Conservation (phyloP, 2,113 vertebrate species). For the Tretioscincus oriximinensis region DNA sequence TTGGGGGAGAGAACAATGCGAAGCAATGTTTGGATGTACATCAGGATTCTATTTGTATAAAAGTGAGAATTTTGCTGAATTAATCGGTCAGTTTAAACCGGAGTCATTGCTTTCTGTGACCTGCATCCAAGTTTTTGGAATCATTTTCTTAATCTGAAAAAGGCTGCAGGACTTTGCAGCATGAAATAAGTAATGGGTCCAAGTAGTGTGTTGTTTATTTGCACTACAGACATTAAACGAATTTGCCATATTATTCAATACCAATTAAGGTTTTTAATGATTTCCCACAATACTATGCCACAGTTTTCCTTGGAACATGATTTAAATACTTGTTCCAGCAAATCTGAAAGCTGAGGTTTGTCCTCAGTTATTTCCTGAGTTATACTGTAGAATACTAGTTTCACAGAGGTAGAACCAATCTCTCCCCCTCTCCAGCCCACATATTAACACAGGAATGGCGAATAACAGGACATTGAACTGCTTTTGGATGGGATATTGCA, state of each 20-base stretch:
- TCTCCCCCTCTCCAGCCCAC: background rate
- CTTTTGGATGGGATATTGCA: background rate
- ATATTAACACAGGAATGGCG: background rate
- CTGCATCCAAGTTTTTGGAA: background rate
- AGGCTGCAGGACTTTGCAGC: background rate
- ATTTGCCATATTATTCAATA: constrained; percentile 12
- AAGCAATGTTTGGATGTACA: background rate
- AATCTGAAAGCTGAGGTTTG: constrained; percentile 1
- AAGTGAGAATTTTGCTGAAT: background rate
- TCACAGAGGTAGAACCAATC: background rate
- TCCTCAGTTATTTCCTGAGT: constrained; percentile 10
- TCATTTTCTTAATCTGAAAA: background rate
- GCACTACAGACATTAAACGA: constrained; percentile 1
- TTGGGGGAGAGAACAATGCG: background rate
- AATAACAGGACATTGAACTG: background rate
- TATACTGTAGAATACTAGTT: background rate
- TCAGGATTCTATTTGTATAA: background rate
- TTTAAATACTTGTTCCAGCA: constrained; percentile 12
- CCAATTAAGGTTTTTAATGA: constrained; percentile 1
- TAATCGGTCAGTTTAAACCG: background rate
- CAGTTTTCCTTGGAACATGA: background rate
- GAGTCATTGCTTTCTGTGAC: background rate
- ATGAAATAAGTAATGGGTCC: background rate
- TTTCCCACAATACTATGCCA: background rate
- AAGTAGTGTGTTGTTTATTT: background rate